These are phyloP conservation scores for Orycteropus afer DNA, from an alignment of 2,113 vertebrate species.

Conservation along the genomic window DNA sequence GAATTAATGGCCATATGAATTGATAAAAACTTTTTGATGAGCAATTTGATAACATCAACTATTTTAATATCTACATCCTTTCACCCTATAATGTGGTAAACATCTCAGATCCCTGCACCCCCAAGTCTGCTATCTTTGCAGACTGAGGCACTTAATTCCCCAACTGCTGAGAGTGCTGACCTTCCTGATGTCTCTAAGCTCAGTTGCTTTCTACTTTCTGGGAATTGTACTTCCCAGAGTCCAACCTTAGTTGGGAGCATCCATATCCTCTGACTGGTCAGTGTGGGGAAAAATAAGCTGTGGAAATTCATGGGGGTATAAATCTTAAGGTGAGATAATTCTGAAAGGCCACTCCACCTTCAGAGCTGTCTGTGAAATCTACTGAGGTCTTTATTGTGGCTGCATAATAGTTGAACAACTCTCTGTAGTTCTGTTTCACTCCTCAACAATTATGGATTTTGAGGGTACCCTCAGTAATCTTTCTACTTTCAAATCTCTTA, in stretches of 20 bases:
- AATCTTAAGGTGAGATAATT: background rate
- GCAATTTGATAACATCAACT: background rate
- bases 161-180: too few species aligned
- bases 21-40: background rate
- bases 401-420: background rate
- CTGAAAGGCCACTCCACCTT: background rate
- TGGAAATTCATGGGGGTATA: background rate
- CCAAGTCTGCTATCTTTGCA: accelerated
- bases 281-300: background rate
- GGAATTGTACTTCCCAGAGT: background rate
- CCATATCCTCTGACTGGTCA: background rate
- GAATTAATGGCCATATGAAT: background rate
- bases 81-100: background rate
- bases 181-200: background rate
- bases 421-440: background rate
- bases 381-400: background rate
- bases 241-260: background rate
- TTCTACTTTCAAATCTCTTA: background rate
- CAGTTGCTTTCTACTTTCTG: background rate
- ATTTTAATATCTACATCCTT: background rate
- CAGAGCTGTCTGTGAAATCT: background rate
- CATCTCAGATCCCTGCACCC: background rate
- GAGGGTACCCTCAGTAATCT: background rate
- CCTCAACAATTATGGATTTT: background rate
- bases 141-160: too few species aligned